Base-by-base conservation (phyloP, 1,140 invertebrate species). In the Meloidogyne hapla region DNA sequence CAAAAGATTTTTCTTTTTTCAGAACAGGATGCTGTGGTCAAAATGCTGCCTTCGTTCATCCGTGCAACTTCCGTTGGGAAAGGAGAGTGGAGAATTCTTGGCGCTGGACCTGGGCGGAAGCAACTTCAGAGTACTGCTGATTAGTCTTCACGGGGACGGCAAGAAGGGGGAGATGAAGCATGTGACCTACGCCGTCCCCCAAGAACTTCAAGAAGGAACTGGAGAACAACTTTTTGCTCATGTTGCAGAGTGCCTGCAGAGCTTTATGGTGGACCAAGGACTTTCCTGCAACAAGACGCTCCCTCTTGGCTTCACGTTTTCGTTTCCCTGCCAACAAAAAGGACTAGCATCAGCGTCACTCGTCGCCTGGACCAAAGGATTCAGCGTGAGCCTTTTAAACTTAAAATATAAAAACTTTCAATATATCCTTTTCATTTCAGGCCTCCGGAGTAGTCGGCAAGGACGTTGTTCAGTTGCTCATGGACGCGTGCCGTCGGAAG, bases 301-400 rank as follows among this genome's bases (percentile, higher is more conserved):
- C 26, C 95, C 96, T 0, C 89, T 99, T 25, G 97, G 96, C 2
- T 99, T 99, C 87, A 99, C 96, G 0, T 99, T 99, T 88, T 98
- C 95, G 83, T 99, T 99, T 88, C 96, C 97, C 0, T 91, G 96
- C 76, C 90, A 90, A 64, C 96, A 99, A 88, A 87, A 92, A 67
- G 95, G 96, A 0, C 89, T 99, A 13, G 95, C 94, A 5, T 92
- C 93, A 83, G 96, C 94, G 1, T 87, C 92, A 21, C 90, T 99
- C 5, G 92, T 94, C 71, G 91, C 91, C 25, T 99, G 96, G 96
- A 99, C 96, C 1, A 92, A 97, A 88, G 95, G 94, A 0, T 97
- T 96, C 88, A 93, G n/a, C n/a, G 48, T 56, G 15, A 18, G 15
- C 45, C 33, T 18, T 18, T n/a, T n/a, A 56, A 5, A n/a, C 3